These are phyloP conservation scores for Stigmatopora nigra DNA, from an alignment of 2,113 vertebrate genomes.

Conservation along the genomic window DNA sequence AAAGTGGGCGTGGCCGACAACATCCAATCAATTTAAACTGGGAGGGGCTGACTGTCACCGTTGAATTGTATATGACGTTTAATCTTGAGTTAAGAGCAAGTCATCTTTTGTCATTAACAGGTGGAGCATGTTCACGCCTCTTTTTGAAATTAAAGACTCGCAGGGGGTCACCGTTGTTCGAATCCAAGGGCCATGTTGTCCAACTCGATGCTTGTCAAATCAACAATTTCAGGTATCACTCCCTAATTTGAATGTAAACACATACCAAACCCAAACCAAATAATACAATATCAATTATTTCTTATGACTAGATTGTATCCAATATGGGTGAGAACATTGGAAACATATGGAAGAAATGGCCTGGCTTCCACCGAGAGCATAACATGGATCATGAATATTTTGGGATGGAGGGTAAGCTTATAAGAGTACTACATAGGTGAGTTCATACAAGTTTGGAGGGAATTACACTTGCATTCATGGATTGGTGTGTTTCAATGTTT, in stretches of 20 bases:
- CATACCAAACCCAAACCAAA: neutral
- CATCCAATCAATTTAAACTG: too few species aligned
- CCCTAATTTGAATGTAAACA: neutral
- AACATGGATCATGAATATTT: slow-evolving; percentile 79
- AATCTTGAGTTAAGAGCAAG: too few species aligned
- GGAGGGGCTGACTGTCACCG: too few species aligned
- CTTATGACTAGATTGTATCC: slow-evolving; percentile 56
- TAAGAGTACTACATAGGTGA: too few species aligned
- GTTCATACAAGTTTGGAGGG: too few species aligned
- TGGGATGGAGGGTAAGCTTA: slow-evolving; percentile 70
- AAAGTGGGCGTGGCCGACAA: too few species aligned
- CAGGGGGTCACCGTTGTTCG: slow-evolving; percentile 19
- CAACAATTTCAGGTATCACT: slow-evolving; percentile 68
- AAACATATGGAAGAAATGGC: slow-evolving; percentile 70
- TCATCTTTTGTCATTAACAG: slow-evolving; percentile 33
- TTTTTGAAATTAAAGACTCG: slow-evolving; percentile 47
- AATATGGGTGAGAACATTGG: slow-evolving; percentile 56
- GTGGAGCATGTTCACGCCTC: slow-evolving; percentile 70
- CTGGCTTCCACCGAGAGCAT: slow-evolving; percentile 64
- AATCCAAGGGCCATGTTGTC: slow-evolving; percentile 68
- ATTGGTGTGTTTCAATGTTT: slow-evolving; percentile 13
- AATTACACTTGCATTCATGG: neutral
- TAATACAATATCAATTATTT: neutral
- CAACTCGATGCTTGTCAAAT: slow-evolving; percentile 62
- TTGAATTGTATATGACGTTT: too few species aligned